phyloP scores from a whole-genome alignment of 2,888 invertebrate species.

The Sialis fuliginosa region DNA sequence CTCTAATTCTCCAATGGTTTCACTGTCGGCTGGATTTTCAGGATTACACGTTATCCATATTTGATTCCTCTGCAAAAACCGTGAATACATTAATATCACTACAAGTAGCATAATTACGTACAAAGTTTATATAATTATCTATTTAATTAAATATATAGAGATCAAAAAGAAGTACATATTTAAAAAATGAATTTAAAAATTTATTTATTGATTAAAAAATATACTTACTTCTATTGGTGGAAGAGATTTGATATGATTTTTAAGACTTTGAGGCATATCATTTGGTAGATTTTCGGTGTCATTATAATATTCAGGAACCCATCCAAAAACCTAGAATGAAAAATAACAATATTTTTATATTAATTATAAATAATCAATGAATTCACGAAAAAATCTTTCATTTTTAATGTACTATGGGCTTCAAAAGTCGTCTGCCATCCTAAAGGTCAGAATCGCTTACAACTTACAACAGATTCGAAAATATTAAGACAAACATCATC shows the following conservation, averaged over 20 bases:
- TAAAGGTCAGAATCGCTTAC: no score
- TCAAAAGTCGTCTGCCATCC: no score
- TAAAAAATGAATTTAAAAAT: neutral
- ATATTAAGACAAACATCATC: no score
- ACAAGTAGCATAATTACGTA: no score
- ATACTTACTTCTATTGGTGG: slow-evolving; percentile 16
- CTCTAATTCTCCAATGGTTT: slow-evolving; percentile 47
- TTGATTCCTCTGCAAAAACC: slow-evolving; percentile 32
- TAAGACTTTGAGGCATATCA: slow-evolving; percentile 40
- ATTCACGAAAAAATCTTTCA: no score
- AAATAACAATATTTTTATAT: slow-evolving; percentile 14
- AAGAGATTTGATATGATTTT: slow-evolving; percentile 26
- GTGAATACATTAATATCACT: neutral
- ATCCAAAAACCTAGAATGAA: slow-evolving; percentile 46
- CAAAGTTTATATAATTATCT: no score
- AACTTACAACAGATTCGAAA: no score
- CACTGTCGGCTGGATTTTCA: slow-evolving; percentile 54
- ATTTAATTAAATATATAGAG: no score
- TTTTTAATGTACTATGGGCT: no score
- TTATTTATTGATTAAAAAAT: slow-evolving; percentile 4
- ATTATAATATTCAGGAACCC: slow-evolving; percentile 50
- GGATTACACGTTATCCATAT: slow-evolving; percentile 75
- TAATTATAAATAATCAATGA: no score
- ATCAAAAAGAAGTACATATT: no score
- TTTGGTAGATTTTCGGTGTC: slow-evolving; percentile 29